Conservation (phyloP, 2,888 invertebrate species). For the Callosobruchus maculatus region DNA sequence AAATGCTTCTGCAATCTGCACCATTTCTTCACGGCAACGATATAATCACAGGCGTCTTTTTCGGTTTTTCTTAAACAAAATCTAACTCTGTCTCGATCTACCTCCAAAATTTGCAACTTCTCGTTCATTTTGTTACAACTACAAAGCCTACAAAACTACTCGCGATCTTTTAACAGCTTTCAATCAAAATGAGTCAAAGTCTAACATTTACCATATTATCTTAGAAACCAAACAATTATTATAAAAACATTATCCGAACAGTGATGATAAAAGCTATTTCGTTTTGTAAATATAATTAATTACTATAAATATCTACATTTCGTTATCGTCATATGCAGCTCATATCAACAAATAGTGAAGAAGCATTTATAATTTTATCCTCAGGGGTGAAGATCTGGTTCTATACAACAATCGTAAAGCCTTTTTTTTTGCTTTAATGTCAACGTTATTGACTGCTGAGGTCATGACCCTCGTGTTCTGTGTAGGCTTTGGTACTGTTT, state of each 20-base stretch:
- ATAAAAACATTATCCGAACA: not conserved
- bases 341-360: not conserved
- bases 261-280: not conserved
- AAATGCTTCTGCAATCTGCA: slow-evolving; percentile 4
- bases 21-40: slow-evolving; percentile 3
- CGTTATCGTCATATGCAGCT: not conserved
- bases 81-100: slow-evolving; percentile 2
- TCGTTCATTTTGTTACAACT: not conserved
- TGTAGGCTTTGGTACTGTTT: too few relatives aligned
- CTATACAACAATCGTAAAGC: too few relatives aligned
- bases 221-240: not conserved
- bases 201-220: not conserved
- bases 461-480: too few relatives aligned
- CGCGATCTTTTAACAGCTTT: not conserved
- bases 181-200: not conserved
- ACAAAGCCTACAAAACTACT: not conserved
- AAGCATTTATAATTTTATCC: too few relatives aligned
- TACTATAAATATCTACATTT: not conserved
- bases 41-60: slow-evolving; percentile 3
- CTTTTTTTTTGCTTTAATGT: too few relatives aligned
- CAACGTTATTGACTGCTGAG: too few relatives aligned
- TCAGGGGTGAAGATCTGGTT: too few relatives aligned
- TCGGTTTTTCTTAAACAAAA: slow-evolving; percentile 3
- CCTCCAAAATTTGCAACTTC: not conserved
- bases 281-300: not conserved